Base-by-base conservation (phyloP, 1,140 invertebrate species). In the Papilio dardanus region DNA sequence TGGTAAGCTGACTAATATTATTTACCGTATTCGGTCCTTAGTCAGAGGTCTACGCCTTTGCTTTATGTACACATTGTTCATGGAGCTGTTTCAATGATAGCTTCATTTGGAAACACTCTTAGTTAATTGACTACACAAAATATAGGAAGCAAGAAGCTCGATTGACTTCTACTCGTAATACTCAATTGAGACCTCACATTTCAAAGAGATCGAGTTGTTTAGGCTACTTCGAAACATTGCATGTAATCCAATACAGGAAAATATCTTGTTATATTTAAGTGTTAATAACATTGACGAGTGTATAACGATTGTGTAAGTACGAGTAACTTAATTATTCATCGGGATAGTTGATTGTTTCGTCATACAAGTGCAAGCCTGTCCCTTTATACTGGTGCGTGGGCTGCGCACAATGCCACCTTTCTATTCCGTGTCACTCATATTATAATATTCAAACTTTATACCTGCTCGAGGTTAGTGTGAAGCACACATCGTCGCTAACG, bases 401-500 rank as follows among this genome's bases (percentile, higher is more conserved):
- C 30, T 71, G 77, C 19, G 74, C 78, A 88, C 86, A 85, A 86
- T 84, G 77, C 75, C 71, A 76, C 78, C 84, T 87, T 83, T 86
- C 83, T 84, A 84, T 83, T 80, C 79, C 75, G 50, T 28, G 24
- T 5, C 50, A 8, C 24, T 62, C 12, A 1, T 46, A 46, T 46
- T 1, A 46, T n/a, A 46, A 46, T 4, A 46, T 46, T 19, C 42
- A 46, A 46, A 19, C 16, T n/a, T 46, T n/a, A 46, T 16, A 7
- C 1, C n/a, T 2, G 42, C 42, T 46, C 7, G 40, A 16, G n/a
- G 16, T 46, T 42, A n/a, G n/a, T n/a, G n/a, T 33, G 10, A 46
- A 19, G 42, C 42, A 46, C 19, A 46, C 1, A 19, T 46, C 19
- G 19, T 16, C 3, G 42, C n/a, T 46, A 46, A 16, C 12, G 35